These are phyloP conservation scores for Tyto alba DNA, from an alignment of 2,113 vertebrate species.

Conservation along the genomic window DNA sequence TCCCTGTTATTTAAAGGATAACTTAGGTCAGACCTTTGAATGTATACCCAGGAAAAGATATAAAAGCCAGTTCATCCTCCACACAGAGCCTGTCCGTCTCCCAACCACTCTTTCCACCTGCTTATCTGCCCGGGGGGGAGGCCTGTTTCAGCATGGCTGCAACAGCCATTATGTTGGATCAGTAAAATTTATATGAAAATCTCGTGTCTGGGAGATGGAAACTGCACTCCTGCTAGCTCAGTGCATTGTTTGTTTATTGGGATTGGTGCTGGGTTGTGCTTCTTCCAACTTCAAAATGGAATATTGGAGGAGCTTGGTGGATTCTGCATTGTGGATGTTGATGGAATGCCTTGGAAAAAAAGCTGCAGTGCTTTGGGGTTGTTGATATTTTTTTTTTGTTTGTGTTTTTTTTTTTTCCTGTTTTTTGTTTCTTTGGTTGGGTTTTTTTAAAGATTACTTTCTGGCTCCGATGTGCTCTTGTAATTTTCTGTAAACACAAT, in stretches of 20 bases:
- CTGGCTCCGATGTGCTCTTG: neutral
- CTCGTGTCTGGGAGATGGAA: neutral
- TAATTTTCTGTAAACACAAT: too few species aligned
- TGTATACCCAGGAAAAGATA: neutral
- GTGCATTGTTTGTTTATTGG: neutral
- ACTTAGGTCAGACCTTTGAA: neutral
- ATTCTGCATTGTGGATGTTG: neutral
- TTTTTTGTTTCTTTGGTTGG: neutral
- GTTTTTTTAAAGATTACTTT: neutral
- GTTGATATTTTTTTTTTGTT: too few species aligned
- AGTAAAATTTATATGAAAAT: neutral
- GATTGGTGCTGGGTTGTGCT: neutral
- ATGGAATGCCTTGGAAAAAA: neutral
- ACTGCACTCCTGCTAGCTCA: neutral
- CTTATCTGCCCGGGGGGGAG: neutral
- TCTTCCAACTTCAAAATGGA: neutral
- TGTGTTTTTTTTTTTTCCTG: neutral
- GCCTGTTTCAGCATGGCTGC: neutral
- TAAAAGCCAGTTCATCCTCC: neutral
- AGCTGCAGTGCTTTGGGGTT: neutral
- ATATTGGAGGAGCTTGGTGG: neutral
- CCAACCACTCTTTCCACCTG: neutral
- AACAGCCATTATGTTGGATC: neutral
- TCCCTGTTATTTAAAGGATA: neutral
- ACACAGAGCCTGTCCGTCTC: neutral